A percentile compares a stretch with the other conserved stretches of the same genome.
Evolutionary conservation across 2,888 invertebrate genomes (phyloP).

Genomic region (Vesta saturnalis): DNA sequence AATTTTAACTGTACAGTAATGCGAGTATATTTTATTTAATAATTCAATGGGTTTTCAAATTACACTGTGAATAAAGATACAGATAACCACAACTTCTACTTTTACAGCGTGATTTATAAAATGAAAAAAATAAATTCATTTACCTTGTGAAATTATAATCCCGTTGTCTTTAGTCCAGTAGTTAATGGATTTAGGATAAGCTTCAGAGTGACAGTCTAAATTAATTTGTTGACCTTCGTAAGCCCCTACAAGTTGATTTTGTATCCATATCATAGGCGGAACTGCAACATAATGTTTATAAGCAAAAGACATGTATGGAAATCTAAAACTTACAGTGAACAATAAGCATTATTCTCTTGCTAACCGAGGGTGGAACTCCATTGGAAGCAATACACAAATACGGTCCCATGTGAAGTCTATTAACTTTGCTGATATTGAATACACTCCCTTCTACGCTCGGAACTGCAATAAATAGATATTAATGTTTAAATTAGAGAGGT

Average conservation of each 20-base stretch:
- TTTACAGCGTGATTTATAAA: not conserved
- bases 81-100: not conserved
- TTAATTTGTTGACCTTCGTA: conserved; percentile 73
- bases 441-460: conserved; percentile 73
- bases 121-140: conserved; percentile 44
- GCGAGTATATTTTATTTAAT: no score
- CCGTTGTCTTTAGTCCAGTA: conserved; percentile 78
- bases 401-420: conserved; percentile 80
- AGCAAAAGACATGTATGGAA: conserved; percentile 15
- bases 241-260: conserved; percentile 76
- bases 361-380: conserved; percentile 86
- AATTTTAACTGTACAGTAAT: no score
- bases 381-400: conserved; percentile 83
- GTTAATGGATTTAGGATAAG: conserved; percentile 77
- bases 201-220: conserved; percentile 78
- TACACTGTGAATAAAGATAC: no score
- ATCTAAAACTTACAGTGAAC: conserved; percentile 74
- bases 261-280: conserved; percentile 78
- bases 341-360: conserved; percentile 87
- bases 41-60: no score
- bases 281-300: conserved; percentile 63
- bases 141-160: conserved; percentile 71
- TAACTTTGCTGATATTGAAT: conserved; percentile 74
- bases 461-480: conserved; percentile 61
- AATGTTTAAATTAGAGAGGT: conserved; percentile 13